These are phyloP conservation scores for Tribolium madens DNA, from an alignment of 1,140 invertebrate genomes.

Conservation along the genomic window DNA sequence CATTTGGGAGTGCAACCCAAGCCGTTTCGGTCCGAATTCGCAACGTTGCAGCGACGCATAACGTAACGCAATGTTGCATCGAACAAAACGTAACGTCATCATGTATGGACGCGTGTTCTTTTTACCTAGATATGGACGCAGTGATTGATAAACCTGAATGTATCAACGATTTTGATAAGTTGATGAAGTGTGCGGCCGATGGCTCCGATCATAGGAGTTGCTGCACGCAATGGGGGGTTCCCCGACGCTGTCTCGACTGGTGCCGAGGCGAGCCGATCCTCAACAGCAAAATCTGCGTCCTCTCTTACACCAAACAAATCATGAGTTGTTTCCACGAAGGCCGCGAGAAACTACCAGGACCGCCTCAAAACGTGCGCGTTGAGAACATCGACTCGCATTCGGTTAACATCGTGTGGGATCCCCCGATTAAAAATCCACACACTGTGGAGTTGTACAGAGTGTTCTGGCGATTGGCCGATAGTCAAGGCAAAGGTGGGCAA, in stretches of 20 bases:
- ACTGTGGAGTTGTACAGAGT: constrained; percentile 85
- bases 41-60: constrained; percentile 72
- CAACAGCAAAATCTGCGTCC: constrained; percentile 75
- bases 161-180: constrained; percentile 84
- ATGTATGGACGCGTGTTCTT: constrained; percentile 84
- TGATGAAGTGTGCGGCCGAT: constrained; percentile 87
- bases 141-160: constrained; percentile 83
- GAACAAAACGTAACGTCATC: constrained; percentile 79
- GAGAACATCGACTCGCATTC: constrained; percentile 71
- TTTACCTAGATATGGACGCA: constrained; percentile 83
- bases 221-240: constrained; percentile 80
- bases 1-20: constrained; percentile 77
- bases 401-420: constrained; percentile 79
- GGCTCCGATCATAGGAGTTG: constrained; percentile 83
- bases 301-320: constrained; percentile 80
- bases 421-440: constrained; percentile 83
- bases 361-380: constrained; percentile 79
- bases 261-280: constrained; percentile 76
- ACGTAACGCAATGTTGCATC: constrained; percentile 81
- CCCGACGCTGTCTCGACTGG: constrained; percentile 81
- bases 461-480: constrained; percentile 71
- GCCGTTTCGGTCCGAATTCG: constrained; percentile 79
- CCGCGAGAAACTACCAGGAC: constrained; percentile 80
- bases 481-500: constrained; percentile 54
- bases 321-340: constrained; percentile 85